These are phyloP conservation scores for Bostrychus sinensis DNA, from an alignment of 2,113 vertebrate species.

Conservation along the genomic window DNA sequence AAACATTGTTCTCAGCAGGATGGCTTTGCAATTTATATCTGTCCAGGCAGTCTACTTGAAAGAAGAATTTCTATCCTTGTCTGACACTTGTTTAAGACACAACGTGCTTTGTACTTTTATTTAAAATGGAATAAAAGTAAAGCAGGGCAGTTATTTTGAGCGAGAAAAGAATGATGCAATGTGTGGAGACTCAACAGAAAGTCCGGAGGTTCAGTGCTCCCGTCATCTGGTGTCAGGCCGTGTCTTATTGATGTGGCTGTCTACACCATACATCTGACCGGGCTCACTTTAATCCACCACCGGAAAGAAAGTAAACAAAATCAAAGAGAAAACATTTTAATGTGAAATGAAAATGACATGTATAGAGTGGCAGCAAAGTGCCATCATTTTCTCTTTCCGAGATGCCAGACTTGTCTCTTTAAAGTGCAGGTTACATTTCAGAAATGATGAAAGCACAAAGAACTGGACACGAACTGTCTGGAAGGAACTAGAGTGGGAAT, in stretches of 20 bases:
- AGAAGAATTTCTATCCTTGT: neutral
- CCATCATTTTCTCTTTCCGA: neutral
- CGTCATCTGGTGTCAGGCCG: conserved; percentile 15
- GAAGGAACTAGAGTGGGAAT: neutral
- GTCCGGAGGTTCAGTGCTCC: conserved; percentile 15
- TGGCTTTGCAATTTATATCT: conserved; percentile 21
- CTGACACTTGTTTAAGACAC: neutral
- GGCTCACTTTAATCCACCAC: conserved; percentile 23
- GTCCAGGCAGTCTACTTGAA: neutral
- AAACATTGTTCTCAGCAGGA: conserved; percentile 39
- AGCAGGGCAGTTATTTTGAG: neutral
- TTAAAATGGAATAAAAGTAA: neutral
- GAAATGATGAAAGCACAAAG: neutral
- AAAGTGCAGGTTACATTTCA: neutral
- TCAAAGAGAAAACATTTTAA: conserved; percentile 7
- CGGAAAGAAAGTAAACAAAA: conserved; percentile 19
- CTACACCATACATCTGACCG: conserved; percentile 2
- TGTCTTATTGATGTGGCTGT: conserved; percentile 27
- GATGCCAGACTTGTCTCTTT: neutral
- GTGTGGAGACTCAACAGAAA: neutral
- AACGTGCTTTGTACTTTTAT: neutral
- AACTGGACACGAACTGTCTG: neutral
- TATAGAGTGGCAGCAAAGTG: neutral
- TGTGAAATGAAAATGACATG: conserved; percentile 4
- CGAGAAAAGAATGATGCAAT: conserved; percentile 16